Evolutionary conservation across 2,113 vertebrate species (phyloP).

Genomic region (Corydoras maculifer): DNA sequence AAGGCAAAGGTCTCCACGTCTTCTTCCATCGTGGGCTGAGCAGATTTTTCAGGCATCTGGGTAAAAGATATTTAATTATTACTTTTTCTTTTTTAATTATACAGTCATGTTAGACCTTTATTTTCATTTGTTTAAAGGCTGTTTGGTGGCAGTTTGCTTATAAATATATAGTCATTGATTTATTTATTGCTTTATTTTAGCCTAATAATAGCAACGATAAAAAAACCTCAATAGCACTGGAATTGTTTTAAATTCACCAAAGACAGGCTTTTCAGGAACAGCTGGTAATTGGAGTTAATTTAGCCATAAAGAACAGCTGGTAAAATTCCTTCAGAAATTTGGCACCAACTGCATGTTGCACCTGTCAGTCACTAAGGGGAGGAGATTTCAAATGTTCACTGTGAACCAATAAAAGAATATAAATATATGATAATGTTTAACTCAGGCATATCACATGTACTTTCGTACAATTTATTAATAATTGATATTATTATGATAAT

Average conservation of each 20-base stretch:
- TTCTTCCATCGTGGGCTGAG: constrained; percentile 66
- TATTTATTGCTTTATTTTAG: neutral
- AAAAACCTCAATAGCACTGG: too few species aligned
- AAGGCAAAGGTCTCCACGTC: constrained; percentile 74
- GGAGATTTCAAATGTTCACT: constrained; percentile 30
- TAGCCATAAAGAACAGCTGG: constrained; percentile 4
- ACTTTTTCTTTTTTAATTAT: neutral
- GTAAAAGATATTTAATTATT: neutral
- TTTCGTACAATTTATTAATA: neutral
- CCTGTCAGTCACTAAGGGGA: constrained; percentile 48
- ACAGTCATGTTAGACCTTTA: too few species aligned
- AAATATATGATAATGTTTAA: neutral
- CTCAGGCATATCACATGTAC: neutral
- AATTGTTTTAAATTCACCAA: neutral
- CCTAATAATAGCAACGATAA: neutral
- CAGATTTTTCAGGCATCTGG: constrained; percentile 68
- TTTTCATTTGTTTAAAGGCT: too few species aligned
- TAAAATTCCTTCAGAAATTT: constrained; percentile 15
- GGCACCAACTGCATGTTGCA: constrained; percentile 44
- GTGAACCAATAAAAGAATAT: constrained; percentile 8
- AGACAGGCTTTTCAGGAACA: neutral
- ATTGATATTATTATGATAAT: neutral
- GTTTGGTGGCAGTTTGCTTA: too few species aligned
- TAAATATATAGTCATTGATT: neutral
- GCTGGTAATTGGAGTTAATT: neutral